phyloP scores from a whole-genome alignment of 2,888 invertebrate genomes.

The Chrysotoxum bicinctum region DNA sequence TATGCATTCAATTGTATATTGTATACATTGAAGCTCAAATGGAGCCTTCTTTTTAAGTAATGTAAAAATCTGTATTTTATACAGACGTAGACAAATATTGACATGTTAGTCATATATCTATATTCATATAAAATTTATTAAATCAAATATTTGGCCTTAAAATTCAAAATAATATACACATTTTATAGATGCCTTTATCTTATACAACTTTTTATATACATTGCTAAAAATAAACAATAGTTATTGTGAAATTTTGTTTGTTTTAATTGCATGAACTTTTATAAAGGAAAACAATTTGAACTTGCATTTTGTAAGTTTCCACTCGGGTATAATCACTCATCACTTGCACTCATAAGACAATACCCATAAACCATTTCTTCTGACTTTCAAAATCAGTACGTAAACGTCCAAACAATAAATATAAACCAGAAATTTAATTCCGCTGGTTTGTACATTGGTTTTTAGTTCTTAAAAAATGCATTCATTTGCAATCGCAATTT shows the following conservation, averaged over 20 bases:
- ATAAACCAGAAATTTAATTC: no score
- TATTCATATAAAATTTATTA: conserved; percentile 19
- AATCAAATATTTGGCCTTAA: conserved; percentile 75
- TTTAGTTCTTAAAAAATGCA: no score
- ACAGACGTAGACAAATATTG: conserved; percentile 1
- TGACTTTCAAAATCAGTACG: no score
- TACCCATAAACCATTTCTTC: no score
- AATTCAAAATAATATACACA: conserved; percentile 74
- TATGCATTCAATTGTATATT: not conserved
- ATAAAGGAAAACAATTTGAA: no score
- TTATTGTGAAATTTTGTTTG: not conserved
- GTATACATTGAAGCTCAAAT: not conserved
- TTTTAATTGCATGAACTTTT: not conserved
- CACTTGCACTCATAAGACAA: no score
- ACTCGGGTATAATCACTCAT: no score
- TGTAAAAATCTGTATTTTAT: not conserved
- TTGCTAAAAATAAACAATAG: conserved; percentile 32
- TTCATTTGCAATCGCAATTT: no score
- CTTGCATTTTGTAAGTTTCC: no score
- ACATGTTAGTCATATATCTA: not conserved
- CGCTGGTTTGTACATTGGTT: no score
- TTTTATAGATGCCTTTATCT: conserved; percentile 29
- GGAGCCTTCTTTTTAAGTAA: not conserved
- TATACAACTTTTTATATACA: conserved; percentile 38
- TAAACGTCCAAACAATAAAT: no score